Percentiles rank a stretch among this genome's conserved stretches.
phyloP scores from a whole-genome alignment of 2,888 invertebrate genomes.

The Xestia sexstrigata region DNA sequence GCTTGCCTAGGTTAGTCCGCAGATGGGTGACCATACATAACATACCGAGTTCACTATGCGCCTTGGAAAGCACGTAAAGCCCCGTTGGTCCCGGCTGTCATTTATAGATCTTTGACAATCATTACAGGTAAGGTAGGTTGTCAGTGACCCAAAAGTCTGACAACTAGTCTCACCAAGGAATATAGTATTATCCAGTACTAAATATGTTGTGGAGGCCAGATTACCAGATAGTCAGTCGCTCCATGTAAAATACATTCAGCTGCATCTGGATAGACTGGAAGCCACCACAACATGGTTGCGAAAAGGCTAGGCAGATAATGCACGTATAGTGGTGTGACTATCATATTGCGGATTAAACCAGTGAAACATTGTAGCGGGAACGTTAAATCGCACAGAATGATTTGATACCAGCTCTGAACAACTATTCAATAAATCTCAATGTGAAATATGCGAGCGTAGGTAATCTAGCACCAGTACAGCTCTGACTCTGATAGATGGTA shows the following conservation, averaged over 20 bases:
- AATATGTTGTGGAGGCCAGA: neutral
- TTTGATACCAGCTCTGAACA: constrained; percentile 47
- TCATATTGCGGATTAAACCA: constrained; percentile 12
- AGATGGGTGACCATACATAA: neutral
- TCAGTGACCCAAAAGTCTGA: neutral
- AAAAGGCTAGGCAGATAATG: neutral
- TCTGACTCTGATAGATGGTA: constrained; percentile 26
- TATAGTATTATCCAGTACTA: neutral
- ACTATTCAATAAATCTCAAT: constrained; percentile 58
- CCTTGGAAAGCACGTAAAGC: neutral
- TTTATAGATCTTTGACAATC: neutral
- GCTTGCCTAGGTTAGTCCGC: neutral
- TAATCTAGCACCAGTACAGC: constrained; percentile 33
- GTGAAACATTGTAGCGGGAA: constrained; percentile 18
- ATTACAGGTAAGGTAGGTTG: neutral
- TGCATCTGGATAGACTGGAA: neutral
- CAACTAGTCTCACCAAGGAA: neutral
- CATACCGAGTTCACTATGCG: neutral
- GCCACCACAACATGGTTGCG: neutral
- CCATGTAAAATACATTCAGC: neutral
- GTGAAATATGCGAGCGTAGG: constrained; percentile 42
- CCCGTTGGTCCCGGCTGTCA: neutral
- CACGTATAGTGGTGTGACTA: neutral
- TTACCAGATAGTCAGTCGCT: neutral
- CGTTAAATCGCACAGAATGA: constrained; percentile 31